phyloP scores from a whole-genome alignment of 2,888 invertebrate genomes.

The Agrochola macilenta region DNA sequence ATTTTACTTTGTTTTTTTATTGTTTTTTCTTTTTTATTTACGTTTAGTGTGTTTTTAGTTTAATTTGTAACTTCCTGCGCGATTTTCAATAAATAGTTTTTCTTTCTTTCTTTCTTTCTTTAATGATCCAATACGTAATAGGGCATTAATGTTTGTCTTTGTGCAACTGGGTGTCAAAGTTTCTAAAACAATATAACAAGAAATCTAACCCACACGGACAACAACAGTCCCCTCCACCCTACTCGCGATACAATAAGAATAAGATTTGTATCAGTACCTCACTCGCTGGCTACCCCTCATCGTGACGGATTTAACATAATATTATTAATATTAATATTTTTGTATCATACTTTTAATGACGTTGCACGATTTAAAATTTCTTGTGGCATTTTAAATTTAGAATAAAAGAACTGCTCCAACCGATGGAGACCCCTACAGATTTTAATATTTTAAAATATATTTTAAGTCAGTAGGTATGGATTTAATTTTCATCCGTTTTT shows the following conservation, averaged over 20 bases:
- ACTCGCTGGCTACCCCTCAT: slow-evolving; percentile 63
- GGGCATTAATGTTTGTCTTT: too few relatives aligned
- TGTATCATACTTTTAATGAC: neutral
- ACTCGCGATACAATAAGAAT: slow-evolving; percentile 46
- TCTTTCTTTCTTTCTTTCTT: too few relatives aligned
- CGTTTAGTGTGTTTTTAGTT: too few relatives aligned
- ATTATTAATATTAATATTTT: slow-evolving; percentile 56
- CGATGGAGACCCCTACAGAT: neutral
- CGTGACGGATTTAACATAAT: slow-evolving; percentile 51
- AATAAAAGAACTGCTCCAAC: neutral
- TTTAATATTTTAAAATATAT: neutral
- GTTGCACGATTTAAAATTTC: neutral
- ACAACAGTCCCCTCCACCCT: slow-evolving; percentile 28
- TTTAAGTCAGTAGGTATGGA: too few relatives aligned
- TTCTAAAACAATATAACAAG: neutral
- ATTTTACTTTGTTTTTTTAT: too few relatives aligned
- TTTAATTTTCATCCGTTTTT: too few relatives aligned
- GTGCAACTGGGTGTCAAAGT: neutral
- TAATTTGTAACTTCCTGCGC: too few relatives aligned
- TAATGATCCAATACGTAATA: too few relatives aligned
- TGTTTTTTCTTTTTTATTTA: too few relatives aligned
- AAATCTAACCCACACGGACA: neutral
- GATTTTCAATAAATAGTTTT: too few relatives aligned
- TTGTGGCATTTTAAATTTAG: neutral
- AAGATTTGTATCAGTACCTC: slow-evolving; percentile 54